phyloP scores from a whole-genome alignment of 2,113 vertebrate genomes.

The Pardalotus punctatus region DNA sequence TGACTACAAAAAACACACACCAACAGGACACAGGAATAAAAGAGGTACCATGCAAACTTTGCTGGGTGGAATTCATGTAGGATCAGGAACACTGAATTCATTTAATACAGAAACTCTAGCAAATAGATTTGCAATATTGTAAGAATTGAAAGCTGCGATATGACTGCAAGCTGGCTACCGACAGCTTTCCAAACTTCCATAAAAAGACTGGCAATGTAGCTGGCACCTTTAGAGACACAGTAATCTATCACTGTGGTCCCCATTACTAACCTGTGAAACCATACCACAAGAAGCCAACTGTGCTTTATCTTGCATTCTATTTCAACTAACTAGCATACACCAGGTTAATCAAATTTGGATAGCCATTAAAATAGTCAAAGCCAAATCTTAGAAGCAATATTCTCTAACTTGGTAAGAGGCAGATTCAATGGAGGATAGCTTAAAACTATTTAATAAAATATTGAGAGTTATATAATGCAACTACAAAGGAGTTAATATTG shows the following conservation, averaged over 20 bases:
- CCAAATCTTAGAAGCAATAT: background rate
- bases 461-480: background rate
- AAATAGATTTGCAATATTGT: background rate
- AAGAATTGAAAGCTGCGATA: background rate
- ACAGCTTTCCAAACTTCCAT: background rate
- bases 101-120: background rate
- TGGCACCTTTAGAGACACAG: background rate
- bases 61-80: background rate
- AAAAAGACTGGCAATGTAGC: background rate
- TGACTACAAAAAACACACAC: background rate
- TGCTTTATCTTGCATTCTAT: background rate
- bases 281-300: background rate
- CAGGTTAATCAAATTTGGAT: background rate
- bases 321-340: background rate
- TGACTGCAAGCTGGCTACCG: background rate
- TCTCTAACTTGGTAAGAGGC: background rate
- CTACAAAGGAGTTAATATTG: background rate
- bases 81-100: rapidly evolving
- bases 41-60: background rate
- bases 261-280: background rate
- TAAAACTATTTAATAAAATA: background rate
- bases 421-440: background rate
- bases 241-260: background rate
- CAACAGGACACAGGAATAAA: background rate
- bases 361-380: background rate